Base-by-base conservation (phyloP, 2,113 vertebrate species). In the Zeus faber region DNA sequence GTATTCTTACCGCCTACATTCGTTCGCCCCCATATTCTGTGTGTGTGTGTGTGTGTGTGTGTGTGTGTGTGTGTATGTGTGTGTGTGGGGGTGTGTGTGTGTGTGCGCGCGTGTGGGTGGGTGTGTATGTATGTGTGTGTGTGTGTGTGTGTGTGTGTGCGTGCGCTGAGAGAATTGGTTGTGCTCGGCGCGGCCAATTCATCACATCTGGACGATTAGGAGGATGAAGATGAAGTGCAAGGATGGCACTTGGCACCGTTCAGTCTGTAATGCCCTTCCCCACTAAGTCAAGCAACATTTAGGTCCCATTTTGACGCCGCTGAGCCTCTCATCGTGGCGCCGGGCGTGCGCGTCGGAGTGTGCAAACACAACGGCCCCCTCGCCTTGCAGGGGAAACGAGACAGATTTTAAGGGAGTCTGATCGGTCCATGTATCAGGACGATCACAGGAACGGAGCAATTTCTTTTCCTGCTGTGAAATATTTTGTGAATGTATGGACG, bases 191-290 rank as follows among this genome's bases (percentile, higher is more conserved):
- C 74, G 58, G 68, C 72, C 70, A 55, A 70, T 77, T 81, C 61
- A 57, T 81, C 70, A 82, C 81, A 85, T 85, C 77, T 84, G 82
- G 65, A 58, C 79, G 67, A 84, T 79, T 76, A 71, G 56, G 73
- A 72, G 68, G 56, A 57, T 59, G 62, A 63, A 72, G 70, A 76
- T 69, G 58, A 76, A 76, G 60, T 72, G 70, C 40, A 67, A 57
- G 51, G 51, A 62, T 58, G 65, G 63, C 66, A 66, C 50, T 69
- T 65, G 62, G 77, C 70, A 66, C 54, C 51, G 33, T 31, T 62
- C 63, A 43, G 47, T 58, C 59, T 71, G 44, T 35, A 37, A 21
- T 63, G 64, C 49, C 67, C 72, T 74, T 65, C 54, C 22, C 7
- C 24, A 18, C 56, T 59, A 66, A 68, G 48, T 61, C 58, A 41